Evolutionary conservation across 2,888 invertebrate genomes (phyloP), one percentile per base, ranked within the genome.

Genomic region (Physocephala rufipes): DNA sequence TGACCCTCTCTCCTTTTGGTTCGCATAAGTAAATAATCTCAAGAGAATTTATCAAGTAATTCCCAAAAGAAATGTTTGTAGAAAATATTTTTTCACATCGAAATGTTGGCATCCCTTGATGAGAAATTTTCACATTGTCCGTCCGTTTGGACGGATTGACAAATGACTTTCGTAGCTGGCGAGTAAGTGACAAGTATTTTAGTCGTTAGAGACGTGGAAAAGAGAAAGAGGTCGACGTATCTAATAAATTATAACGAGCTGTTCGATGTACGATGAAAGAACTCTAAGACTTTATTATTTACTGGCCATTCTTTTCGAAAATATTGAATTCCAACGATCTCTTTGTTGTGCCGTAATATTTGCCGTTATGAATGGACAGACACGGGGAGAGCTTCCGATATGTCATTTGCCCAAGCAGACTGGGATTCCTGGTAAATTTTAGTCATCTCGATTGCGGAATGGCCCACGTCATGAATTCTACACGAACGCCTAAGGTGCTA

Each of bases 361-460:
- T 9, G 36, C 36, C 36, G 36, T 36, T 36, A 36, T 36, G 36
- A 9, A 36, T 9, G 4, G 36, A 7, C 5, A 36, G 36, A 9
- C 36, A 7, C 36, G 36, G 4, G 9, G 36, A n/a, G n/a, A 36
- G 36, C 4, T 36, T 36, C 9, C 36, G 49, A 49, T 49, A 28
- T 3, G 64, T 51, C 21, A 58, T 55, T 19, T 45, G 3, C 12
- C 55, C 9, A 4, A 43, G 3, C 55, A n/a, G 45, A 24, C 36
- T 45, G 16, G 78, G 76, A 80, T 81, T 79, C 78, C 79, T 78
- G 79, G 75, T 72, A 80, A 78, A 78, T 80, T 80, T 78, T 76
- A 80, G 80, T 78, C 81, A 80, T 80, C 78, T 78, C 78, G 75
- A 73, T 78, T 81, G 81, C 80, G 77, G 79, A 79, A 81, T 81